phyloP scores from a whole-genome alignment of 2,113 vertebrate genomes.

The Lophius piscatorius region DNA sequence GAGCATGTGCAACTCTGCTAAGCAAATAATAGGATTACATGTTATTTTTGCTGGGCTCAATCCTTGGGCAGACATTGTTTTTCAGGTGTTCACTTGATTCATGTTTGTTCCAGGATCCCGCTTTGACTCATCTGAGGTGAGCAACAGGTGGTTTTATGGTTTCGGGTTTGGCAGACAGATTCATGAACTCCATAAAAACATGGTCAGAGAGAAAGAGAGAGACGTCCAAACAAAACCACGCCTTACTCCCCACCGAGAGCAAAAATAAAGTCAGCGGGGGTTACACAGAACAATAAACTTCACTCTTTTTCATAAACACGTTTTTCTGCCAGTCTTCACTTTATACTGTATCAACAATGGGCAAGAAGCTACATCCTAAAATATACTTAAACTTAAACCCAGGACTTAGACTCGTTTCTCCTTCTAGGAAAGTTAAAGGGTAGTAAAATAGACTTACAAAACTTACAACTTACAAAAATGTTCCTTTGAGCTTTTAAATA shows the following conservation, averaged over 20 bases:
- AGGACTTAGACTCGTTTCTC: too few species aligned
- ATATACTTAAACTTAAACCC: too few species aligned
- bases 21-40: conserved; percentile 48
- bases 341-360: too few species aligned
- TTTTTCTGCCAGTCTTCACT: too few species aligned
- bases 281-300: too few species aligned
- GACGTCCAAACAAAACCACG: neutral
- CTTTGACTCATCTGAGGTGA: conserved; percentile 6
- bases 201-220: neutral
- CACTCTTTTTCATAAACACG: too few species aligned
- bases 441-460: too few species aligned
- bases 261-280: neutral
- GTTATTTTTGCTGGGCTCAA: conserved; percentile 29
- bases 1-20: conserved; percentile 8
- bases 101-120: conserved; percentile 27
- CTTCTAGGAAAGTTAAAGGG: too few species aligned
- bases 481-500: too few species aligned
- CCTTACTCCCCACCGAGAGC: conserved; percentile 14
- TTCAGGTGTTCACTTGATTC: conserved; percentile 33
- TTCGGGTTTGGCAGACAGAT: conserved; percentile 11
- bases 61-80: conserved; percentile 29
- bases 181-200: conserved; percentile 3
- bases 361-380: too few species aligned
- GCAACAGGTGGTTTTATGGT: neutral
- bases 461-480: too few species aligned